Conservation (phyloP, 2,797 vertebrate genomes). For the Melanotaenia nigrans region DNA sequence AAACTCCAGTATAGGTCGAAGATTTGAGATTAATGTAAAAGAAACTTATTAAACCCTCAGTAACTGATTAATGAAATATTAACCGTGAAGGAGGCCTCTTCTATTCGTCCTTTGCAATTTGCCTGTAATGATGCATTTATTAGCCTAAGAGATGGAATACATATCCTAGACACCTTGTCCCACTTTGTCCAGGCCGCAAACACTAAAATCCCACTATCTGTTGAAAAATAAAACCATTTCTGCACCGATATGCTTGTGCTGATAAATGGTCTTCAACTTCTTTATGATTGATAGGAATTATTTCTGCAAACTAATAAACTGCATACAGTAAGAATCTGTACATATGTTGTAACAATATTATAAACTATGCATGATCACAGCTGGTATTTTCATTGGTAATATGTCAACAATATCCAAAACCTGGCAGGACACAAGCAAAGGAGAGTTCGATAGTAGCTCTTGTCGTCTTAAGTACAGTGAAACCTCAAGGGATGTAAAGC, state of each 20-base stretch:
- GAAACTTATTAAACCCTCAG: neutral
- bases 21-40: neutral
- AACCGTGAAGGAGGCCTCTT: constrained; percentile 8
- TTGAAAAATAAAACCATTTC: constrained; percentile 7
- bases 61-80: neutral
- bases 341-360: neutral
- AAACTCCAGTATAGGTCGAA: neutral
- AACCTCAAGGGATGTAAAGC: constrained; percentile 28
- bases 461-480: neutral
- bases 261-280: neutral
- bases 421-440: neutral
- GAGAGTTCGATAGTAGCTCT: constrained; percentile 1
- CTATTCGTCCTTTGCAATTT: constrained; percentile 20
- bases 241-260: constrained; percentile 1
- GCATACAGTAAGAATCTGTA: neutral
- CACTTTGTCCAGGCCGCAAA: constrained; percentile 40
- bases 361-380: neutral
- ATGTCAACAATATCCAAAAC: neutral
- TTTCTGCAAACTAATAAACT: neutral
- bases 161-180: constrained; percentile 40
- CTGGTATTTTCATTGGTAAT: neutral
- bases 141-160: constrained; percentile 32
- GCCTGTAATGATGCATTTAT: constrained; percentile 34
- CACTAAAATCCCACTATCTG: constrained; percentile 12
- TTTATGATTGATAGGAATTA: neutral